A percentile compares a stretch with the other conserved stretches of the same genome.
These are phyloP conservation scores for Empidonax alnorum DNA, from an alignment of 2,113 vertebrate species.

Conservation along the genomic window DNA sequence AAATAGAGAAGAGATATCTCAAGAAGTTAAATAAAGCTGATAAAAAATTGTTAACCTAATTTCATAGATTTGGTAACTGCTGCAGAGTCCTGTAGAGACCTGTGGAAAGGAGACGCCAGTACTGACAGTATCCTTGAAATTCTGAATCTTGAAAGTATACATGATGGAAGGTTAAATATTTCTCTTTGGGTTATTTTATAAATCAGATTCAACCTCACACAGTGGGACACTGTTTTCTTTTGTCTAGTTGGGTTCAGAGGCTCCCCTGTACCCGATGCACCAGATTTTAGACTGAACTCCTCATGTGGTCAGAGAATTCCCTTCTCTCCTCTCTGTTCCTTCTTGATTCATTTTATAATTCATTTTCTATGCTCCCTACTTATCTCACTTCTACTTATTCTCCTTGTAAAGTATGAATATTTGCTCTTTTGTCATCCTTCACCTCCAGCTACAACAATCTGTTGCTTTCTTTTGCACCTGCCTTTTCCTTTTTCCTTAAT, in stretches of 20 bases:
- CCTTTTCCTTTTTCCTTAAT: neutral
- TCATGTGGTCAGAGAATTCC: neutral
- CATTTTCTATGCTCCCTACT: neutral
- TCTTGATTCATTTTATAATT: neutral
- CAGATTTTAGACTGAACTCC: neutral
- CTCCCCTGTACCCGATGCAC: neutral
- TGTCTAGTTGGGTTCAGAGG: neutral
- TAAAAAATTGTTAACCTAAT: neutral
- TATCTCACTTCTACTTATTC: neutral
- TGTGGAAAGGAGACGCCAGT: neutral
- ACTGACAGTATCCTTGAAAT: neutral
- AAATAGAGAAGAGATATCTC: neutral
- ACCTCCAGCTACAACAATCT: neutral
- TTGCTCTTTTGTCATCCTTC: neutral
- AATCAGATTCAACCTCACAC: neutral
- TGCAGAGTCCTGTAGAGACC: neutral
- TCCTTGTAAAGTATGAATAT: neutral
- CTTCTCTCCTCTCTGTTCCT: neutral
- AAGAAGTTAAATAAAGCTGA: neutral
- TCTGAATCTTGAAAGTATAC: neutral
- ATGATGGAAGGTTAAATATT: neutral
- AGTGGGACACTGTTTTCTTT: neutral
- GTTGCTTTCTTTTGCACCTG: neutral
- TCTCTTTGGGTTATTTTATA: neutral
- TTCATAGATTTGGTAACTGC: neutral